phyloP scores from a whole-genome alignment of 2,113 vertebrate species.

The Alosa alosa region DNA sequence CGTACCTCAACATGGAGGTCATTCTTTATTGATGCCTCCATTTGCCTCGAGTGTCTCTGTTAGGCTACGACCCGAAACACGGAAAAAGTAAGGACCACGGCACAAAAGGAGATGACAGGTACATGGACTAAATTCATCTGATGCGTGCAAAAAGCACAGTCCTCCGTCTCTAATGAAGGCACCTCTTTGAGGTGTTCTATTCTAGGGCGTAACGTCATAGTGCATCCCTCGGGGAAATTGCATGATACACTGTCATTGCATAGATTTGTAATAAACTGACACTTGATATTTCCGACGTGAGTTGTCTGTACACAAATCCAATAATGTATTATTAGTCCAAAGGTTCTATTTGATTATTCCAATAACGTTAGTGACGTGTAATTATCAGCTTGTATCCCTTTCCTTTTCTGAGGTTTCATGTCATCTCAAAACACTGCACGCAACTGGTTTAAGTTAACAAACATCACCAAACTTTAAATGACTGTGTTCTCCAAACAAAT shows the following conservation, averaged over 20 bases:
- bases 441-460: neutral
- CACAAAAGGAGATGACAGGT: constrained; percentile 11
- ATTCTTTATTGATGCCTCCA: constrained; percentile 34
- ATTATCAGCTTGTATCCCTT: neutral
- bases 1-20: constrained; percentile 11
- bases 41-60: constrained; percentile 15
- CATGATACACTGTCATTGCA: neutral
- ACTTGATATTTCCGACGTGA: neutral
- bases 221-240: neutral
- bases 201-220: neutral
- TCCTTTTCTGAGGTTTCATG: neutral
- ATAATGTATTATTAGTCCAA: neutral
- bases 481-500: neutral
- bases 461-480: neutral
- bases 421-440: neutral
- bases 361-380: neutral
- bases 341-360: neutral
- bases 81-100: constrained; percentile 2
- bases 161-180: neutral
- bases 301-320: neutral
- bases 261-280: neutral
- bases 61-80: neutral
- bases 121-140: neutral
- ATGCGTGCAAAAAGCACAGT: neutral
- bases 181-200: constrained; percentile 6